These are phyloP conservation scores for Capreolus pygargus DNA, from an alignment of 2,113 vertebrate genomes.

Conservation along the genomic window DNA sequence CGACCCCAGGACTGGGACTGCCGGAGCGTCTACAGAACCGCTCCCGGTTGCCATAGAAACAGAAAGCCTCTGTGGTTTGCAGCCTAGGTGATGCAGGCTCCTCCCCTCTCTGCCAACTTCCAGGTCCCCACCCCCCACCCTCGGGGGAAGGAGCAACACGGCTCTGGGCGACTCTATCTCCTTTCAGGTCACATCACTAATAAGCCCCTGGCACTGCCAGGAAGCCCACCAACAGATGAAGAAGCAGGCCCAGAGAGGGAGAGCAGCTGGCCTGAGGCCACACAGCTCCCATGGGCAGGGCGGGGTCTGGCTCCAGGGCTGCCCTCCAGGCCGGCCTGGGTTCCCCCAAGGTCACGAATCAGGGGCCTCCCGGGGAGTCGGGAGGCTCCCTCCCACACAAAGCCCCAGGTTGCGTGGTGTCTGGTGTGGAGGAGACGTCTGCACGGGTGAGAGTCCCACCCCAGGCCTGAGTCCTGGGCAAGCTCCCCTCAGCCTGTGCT, in stretches of 20 bases:
- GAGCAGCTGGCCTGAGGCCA: accelerated
- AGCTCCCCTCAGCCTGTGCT: not conserved
- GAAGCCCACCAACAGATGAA: not conserved
- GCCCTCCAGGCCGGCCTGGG: not conserved
- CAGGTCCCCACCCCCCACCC: not conserved
- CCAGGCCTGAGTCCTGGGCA: not conserved
- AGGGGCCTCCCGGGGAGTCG: not conserved
- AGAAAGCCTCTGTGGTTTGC: not conserved
- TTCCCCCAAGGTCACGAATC: accelerated
- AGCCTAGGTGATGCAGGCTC: not conserved
- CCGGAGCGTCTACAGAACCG: not conserved
- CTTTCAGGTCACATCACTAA: not conserved
- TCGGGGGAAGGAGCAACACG: accelerated
- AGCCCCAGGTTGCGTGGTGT: not conserved
- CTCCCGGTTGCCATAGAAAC: conserved; percentile 11
- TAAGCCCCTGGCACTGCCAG: too few relatives aligned
- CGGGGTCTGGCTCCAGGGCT: not conserved
- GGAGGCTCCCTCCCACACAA: not conserved
- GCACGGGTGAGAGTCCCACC: not conserved
- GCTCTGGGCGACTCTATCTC: not conserved
- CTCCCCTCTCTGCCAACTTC: not conserved
- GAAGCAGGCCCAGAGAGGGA: not conserved
- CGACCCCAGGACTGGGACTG: not conserved
- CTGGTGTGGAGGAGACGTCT: not conserved
- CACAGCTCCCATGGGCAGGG: not conserved